Base-by-base conservation (phyloP, 2,888 invertebrate genomes). In the Philereme vetulata region DNA sequence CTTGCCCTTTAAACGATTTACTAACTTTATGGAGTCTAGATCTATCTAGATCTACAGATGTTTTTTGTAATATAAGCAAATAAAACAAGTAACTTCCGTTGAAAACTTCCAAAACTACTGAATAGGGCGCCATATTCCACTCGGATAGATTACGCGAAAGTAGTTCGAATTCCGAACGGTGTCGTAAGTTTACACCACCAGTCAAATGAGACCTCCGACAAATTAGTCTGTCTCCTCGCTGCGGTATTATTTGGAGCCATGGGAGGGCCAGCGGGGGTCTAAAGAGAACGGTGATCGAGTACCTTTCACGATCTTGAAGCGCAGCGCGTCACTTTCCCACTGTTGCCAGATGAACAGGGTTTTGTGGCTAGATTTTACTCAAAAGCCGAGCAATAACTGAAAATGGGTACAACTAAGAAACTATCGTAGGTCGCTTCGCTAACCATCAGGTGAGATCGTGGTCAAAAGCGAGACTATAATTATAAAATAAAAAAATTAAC, bases 271-370 rank as follows among this genome's bases (percentile, higher is more conserved):
- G 66, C 74, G 71, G 73, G 74, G 87, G 68, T 85, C 89, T 70
- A 53, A 52, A 64, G 73, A 77, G 53, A 67, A 65, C 78, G 86
- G 90, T 81, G 77, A 80, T 81, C 78, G 77, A 86, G 88, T 90
- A 88, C 91, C 90, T 90, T 91, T 90, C 90, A 89, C 90, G 90
- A 87, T 88, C 85, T 88, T 81, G 84, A 84, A 81, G 81, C 81
- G 79, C 78, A 72, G 76, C 72, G 77, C 75, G 58, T 59, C 62
- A 58, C 58, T 62, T 62, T 62, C 62, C 48, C 55, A 52, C 58
- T 55, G 51, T 58, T 52, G 51, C 58, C 58, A 58, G 49, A 58
- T 55, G 58, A 50, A 55, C 55, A 49, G 48, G 9, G 42, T 55
- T 59, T 62, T 62, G 58, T 52, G 40, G 55, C 9, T 47, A 48